A percentile compares a stretch with the other conserved stretches of the same genome.
These are phyloP conservation scores for Mus pahari DNA, from an alignment of 2,113 vertebrate species.

Conservation along the genomic window DNA sequence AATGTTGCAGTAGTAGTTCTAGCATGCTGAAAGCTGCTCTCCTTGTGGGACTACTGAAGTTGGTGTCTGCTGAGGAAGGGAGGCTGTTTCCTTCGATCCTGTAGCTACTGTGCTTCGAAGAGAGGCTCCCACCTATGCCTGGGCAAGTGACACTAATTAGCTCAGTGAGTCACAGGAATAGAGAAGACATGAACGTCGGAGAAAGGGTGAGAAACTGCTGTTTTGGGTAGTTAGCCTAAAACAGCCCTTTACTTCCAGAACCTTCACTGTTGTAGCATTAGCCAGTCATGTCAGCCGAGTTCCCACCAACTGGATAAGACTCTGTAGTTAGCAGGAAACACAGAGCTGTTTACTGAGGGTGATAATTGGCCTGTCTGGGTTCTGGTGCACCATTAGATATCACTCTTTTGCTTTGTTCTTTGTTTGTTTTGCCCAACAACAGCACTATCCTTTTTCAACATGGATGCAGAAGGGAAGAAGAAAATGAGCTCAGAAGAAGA, in stretches of 20 bases:
- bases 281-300: neutral
- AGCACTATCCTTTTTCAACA: neutral
- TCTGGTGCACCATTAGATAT: neutral
- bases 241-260: neutral
- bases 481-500: neutral
- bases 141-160: neutral
- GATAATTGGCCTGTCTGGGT: neutral
- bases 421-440: neutral
- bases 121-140: neutral
- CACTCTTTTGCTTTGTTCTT: neutral
- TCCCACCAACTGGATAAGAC: neutral
- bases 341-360: neutral
- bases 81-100: accelerated
- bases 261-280: neutral
- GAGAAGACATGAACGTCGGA: neutral
- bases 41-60: neutral
- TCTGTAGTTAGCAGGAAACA: neutral
- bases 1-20: neutral
- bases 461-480: neutral
- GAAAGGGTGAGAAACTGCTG: neutral
- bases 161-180: neutral
- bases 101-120: neutral
- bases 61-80: neutral
- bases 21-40: neutral
- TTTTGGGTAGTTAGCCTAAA: neutral